Conservation (phyloP, 2,797 vertebrate genomes). For the Pangasius djambal region DNA sequence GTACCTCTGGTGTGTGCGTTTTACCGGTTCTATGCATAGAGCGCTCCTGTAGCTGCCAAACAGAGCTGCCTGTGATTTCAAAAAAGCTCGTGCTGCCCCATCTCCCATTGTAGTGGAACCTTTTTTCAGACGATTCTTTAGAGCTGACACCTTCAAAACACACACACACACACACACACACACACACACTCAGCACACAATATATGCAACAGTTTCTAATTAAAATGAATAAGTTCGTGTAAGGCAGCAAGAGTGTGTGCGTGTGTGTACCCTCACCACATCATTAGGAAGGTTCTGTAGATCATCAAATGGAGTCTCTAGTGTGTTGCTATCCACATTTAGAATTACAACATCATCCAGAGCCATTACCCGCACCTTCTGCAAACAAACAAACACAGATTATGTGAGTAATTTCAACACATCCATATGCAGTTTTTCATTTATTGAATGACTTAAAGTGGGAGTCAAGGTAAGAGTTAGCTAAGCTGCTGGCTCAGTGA, state of each 20-base stretch:
- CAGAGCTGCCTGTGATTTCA: conserved; percentile 91
- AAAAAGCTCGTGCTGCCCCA: conserved; percentile 91
- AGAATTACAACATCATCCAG: conserved; percentile 86
- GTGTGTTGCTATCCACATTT: conserved; percentile 95
- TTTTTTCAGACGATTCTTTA: conserved; percentile 94
- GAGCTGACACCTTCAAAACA: conserved; percentile 82
- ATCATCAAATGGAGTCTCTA: conserved; percentile 95
- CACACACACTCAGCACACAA: not conserved
- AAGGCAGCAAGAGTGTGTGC: not conserved
- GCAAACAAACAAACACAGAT: conserved; percentile 18
- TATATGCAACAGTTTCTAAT: not conserved
- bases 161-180: not conserved
- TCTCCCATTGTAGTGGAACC: conserved; percentile 91
- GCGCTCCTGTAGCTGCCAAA: conserved; percentile 96
- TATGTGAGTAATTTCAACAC: not conserved
- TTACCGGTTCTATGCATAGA: conserved; percentile 91
- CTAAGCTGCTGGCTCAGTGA: not conserved
- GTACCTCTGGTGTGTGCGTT: conserved; percentile 53
- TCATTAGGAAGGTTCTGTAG: conserved; percentile 95
- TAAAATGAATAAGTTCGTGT: not conserved
- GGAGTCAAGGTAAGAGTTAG: not conserved
- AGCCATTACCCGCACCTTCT: conserved; percentile 93
- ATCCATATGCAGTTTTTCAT: not conserved
- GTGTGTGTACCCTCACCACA: conserved; percentile 79
- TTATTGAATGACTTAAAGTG: not conserved